A percentile compares a stretch with the other conserved stretches of the same genome.
Evolutionary conservation across 2,113 vertebrate species (phyloP).

Genomic region (Campylomormyrus tamandua): DNA sequence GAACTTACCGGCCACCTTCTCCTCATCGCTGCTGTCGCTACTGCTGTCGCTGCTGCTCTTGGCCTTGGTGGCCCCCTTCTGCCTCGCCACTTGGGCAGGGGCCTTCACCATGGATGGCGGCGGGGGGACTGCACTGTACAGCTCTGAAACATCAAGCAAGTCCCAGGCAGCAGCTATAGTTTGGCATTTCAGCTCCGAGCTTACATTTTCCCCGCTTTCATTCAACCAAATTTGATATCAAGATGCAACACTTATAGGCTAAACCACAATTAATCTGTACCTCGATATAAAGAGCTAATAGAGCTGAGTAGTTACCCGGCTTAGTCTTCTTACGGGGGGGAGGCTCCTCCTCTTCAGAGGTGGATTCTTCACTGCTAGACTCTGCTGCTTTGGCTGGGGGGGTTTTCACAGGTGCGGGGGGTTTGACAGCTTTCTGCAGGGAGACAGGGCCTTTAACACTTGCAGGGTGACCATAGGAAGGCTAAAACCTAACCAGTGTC

Average conservation of each 20-base stretch:
- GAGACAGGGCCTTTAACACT: neutral
- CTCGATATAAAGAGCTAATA: neutral
- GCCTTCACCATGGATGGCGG: constrained; percentile 43
- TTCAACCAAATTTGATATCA: neutral
- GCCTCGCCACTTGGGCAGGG: constrained; percentile 15
- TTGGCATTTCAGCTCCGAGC: neutral
- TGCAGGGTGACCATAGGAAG: neutral
- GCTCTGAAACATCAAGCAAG: constrained; percentile 36
- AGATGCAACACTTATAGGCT: neutral
- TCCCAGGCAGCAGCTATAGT: neutral
- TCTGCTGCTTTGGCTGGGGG: constrained; percentile 39
- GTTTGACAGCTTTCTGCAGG: constrained; percentile 43
- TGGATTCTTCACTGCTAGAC: constrained; percentile 59
- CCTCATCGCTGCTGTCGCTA: constrained; percentile 51
- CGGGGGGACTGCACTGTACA: constrained; percentile 63
- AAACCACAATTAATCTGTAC: neutral
- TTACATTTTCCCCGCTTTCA: neutral
- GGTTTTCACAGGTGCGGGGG: constrained; percentile 25
- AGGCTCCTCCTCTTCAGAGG: constrained; percentile 58
- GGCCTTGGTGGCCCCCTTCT: neutral
- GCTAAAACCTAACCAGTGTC: neutral
- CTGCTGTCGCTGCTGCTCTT: constrained; percentile 44
- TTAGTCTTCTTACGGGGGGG: constrained; percentile 63
- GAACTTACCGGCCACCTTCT: constrained; percentile 36
- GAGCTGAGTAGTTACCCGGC: constrained; percentile 44